Base-by-base conservation (phyloP, 2,797 vertebrate genomes). In the Neostethus bicornis region DNA sequence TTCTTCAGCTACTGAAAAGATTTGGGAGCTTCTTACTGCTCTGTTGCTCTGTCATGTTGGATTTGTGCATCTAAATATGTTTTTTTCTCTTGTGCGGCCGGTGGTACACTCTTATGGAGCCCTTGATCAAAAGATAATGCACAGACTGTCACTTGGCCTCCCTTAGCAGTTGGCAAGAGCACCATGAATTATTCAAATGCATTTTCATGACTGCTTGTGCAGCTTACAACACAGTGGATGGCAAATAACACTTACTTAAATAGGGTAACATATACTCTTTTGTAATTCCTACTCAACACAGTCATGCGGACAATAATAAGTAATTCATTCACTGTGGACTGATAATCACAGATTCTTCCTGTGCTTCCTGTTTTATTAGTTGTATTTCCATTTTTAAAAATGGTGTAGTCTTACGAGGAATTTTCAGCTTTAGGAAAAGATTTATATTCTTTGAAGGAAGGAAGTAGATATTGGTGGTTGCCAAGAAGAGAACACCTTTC, bases 41-140 rank as follows among this genome's bases (percentile, higher is more conserved):
- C 73, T 38, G 70, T 73, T 76, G 79, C 66, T 81, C 79, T 87
- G 83, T 91, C 85, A 79, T 81, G 79, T 84, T 66, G 71, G 67
- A 81, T 89, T 77, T 79, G 80, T 65, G 72, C 66, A 56, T 66
- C 35, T 80, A 70, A 86, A 85, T 87, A 69, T 66, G 74, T 61
- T 74, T 78, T n/a, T 74, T 79, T 78, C 66, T 79, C 73, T 66
- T 21, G 73, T 75, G 75, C 70, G 75, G 82, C 83, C 79, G 13
- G 67, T 62, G 83, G 73, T 46, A 65, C 66, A 46, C 78, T 87
- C 84, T 80, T 84, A 75, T 77, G 84, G 85, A 84, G 69, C 76
- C 81, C 70, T 78, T 88, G 89, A 91, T 92, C 90, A 91, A 88
- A 91, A 87, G 74, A 82, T 86, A 86, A 89, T 86, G 87, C 80